phyloP scores from a whole-genome alignment of 1,140 invertebrate genomes.

The Leptinotarsa defecta region DNA sequence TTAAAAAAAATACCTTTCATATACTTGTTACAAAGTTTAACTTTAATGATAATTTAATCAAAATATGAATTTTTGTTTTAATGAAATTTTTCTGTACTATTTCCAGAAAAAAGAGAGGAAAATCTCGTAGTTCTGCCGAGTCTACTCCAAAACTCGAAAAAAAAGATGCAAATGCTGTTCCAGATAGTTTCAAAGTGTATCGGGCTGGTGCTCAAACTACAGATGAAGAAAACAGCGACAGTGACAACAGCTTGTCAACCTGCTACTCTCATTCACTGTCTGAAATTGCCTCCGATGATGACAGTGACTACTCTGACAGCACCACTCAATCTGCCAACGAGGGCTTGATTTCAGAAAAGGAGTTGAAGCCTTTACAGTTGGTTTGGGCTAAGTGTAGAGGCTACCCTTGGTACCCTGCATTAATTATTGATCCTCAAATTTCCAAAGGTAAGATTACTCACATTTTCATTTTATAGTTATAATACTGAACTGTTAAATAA shows the following conservation, averaged over 20 bases:
- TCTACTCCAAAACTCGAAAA: slow-evolving; percentile 17
- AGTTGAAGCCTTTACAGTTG: slow-evolving; percentile 81
- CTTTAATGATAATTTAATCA: too few relatives aligned
- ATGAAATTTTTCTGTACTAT: slow-evolving; percentile 3
- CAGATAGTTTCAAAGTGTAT: slow-evolving; percentile 54
- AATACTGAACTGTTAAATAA: too few relatives aligned
- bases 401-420: slow-evolving; percentile 95
- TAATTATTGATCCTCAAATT: slow-evolving; percentile 94
- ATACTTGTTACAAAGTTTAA: too few relatives aligned
- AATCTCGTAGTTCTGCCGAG: slow-evolving; percentile 32
- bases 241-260: slow-evolving; percentile 52
- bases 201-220: slow-evolving; percentile 49
- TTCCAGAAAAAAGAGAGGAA: slow-evolving; percentile 47
- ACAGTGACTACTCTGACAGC: slow-evolving; percentile 45
- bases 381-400: slow-evolving; percentile 97
- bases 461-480: too few relatives aligned
- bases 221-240: slow-evolving; percentile 53
- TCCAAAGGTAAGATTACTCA: slow-evolving; percentile 65
- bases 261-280: slow-evolving; percentile 54
- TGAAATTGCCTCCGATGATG: slow-evolving; percentile 53
- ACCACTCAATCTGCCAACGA: slow-evolving; percentile 32
- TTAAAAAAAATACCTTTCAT: too few relatives aligned
- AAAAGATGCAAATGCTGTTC: slow-evolving; percentile 43
- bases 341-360: slow-evolving; percentile 43
- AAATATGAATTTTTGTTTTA: background rate